Conservation (phyloP, 1,140 invertebrate genomes). For the Atta texana region DNA sequence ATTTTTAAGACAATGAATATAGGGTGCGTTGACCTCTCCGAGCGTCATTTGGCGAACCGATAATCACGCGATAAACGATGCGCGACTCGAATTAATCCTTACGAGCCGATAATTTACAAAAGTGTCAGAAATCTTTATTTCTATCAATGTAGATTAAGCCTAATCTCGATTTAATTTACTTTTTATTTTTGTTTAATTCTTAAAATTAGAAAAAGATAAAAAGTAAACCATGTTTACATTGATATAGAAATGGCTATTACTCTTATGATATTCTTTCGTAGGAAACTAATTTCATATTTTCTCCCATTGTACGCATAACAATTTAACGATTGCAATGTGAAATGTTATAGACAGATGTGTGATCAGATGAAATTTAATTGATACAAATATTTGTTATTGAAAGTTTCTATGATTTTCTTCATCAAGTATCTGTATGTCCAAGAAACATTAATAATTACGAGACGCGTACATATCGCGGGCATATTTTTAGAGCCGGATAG, state of each 20-base stretch:
- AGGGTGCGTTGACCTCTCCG: neutral
- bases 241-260: neutral
- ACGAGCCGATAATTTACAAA: neutral
- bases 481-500: constrained; percentile 21
- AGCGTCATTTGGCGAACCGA: neutral
- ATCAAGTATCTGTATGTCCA: neutral
- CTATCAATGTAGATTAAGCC: too few species aligned
- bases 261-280: neutral
- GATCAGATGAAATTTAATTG: too few species aligned
- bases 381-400: too few species aligned
- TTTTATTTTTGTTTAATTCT: too few species aligned
- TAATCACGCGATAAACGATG: neutral
- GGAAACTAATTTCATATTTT: neutral
- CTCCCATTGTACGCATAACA: neutral
- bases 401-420: too few species aligned
- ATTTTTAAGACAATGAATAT: constrained; percentile 6
- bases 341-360: too few species aligned
- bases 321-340: neutral
- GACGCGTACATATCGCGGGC: neutral
- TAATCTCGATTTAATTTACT: too few species aligned
- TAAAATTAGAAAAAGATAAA: too few species aligned
- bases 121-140: neutral
- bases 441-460: constrained; percentile 29
- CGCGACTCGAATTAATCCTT: neutral
- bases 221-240: too few species aligned